phyloP scores from a whole-genome alignment of 2,888 invertebrate genomes.

The Chrysodeixis includens region DNA sequence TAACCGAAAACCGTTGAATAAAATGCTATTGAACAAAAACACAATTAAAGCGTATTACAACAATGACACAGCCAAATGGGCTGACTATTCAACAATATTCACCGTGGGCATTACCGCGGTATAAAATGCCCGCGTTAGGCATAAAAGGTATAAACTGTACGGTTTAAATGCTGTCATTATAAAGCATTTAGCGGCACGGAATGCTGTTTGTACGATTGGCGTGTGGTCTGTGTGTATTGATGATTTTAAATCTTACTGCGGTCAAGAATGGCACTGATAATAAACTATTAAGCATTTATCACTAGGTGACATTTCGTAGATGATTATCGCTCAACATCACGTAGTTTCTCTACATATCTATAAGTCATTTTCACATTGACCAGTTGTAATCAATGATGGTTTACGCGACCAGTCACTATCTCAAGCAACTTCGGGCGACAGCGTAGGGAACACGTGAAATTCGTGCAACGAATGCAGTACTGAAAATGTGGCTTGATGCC shows the following conservation, averaged over 20 bases:
- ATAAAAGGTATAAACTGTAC: slow-evolving; percentile 59
- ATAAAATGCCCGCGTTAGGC: slow-evolving; percentile 33
- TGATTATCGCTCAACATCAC: too few species aligned
- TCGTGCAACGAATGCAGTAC: too few species aligned
- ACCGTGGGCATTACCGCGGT: slow-evolving; percentile 20
- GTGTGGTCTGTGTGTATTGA: slow-evolving; percentile 18
- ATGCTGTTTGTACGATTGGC: slow-evolving; percentile 45
- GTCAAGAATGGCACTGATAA: too few species aligned
- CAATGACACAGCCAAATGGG: slow-evolving; percentile 21
- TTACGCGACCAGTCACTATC: too few species aligned
- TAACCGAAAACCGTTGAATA: slow-evolving; percentile 23
- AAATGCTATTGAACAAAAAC: slow-evolving; percentile 18
- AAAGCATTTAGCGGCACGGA: slow-evolving; percentile 68
- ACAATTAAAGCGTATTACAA: slow-evolving; percentile 29
- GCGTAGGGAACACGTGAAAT: too few species aligned
- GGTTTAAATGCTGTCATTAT: slow-evolving; percentile 65
- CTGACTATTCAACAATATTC: slow-evolving; percentile 29
- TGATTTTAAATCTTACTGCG: background rate
- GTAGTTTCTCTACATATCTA: too few species aligned
- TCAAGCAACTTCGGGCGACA: too few species aligned
- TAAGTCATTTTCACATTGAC: too few species aligned
- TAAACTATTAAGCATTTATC: too few species aligned
- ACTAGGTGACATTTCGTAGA: too few species aligned
- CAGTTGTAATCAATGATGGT: too few species aligned
- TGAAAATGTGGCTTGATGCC: too few species aligned